Evolutionary conservation across 2,797 vertebrate genomes (phyloP), one percentile per base, ranked within the genome.

Genomic region (Siniperca undulata): DNA sequence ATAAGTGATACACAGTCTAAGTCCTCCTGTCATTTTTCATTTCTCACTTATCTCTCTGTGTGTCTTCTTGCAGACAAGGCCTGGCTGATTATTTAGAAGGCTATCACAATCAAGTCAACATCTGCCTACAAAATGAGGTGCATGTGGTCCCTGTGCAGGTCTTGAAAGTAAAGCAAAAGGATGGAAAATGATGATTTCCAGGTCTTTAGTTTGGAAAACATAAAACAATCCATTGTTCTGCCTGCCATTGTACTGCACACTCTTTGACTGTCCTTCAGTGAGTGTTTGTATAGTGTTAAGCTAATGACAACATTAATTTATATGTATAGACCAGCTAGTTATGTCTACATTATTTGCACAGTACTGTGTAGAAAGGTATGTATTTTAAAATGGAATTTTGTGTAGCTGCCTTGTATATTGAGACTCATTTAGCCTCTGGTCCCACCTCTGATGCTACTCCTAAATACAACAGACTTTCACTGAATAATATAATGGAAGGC

Each of bases 41-140:
- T n/a, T 53, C 17, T 55, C 20, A 24, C 24, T 59, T 14, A 7
- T 42, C 27, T 68, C 38, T 61, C 1, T 71, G 3, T 91, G 11
- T 83, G 13, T 91, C 42, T 88, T 53, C 27, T 90, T 95, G 84
- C 78, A 99, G 99, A 91, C 96, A 97, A 83, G 94, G 95, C 84
- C 92, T 99, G 83, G 95, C 95, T 77, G 97, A 99, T 84, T 96
- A 97, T 75, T 92, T 99, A 89, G 97, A 97, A 77, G 92, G 93
- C 2, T 99, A 97, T 88, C 97, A 98, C 89, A 97, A 92, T 74
- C 97, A 99, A 90, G 96, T 97, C 73, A 96, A 95, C 70, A 71
- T 95, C 89, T 97, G 96, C 77, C 96, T 98, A 86, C 97, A 97
- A 88, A 97, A 95, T 82, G 96, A 97, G 96, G 98, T 99, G 95